These are phyloP conservation scores for Tholera decimalis DNA, from an alignment of 2,888 invertebrate genomes.

Conservation along the genomic window DNA sequence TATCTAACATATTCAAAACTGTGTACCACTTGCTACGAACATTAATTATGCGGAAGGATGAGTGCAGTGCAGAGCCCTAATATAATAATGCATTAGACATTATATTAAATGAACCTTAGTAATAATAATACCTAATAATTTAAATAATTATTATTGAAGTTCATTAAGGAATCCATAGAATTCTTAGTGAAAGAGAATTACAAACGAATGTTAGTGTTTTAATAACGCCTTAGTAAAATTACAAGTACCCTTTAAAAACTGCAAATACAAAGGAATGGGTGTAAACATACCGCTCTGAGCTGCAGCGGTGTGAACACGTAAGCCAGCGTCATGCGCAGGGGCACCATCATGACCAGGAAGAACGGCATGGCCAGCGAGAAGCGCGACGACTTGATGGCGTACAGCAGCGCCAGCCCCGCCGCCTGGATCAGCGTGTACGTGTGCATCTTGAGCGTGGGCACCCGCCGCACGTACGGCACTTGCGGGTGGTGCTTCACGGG, in stretches of 20 bases:
- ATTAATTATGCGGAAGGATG: no score
- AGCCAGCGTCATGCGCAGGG: slow-evolving; percentile 94
- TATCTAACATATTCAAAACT: no score
- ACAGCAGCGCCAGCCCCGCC: slow-evolving; percentile 94
- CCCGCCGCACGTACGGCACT: slow-evolving; percentile 96
- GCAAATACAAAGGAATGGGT: neutral
- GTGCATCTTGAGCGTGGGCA: slow-evolving; percentile 98
- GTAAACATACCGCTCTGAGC: slow-evolving; percentile 93
- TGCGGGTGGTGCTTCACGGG: slow-evolving; percentile 99
- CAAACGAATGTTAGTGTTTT: no score
- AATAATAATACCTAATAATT: no score
- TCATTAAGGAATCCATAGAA: no score
- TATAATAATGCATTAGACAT: no score
- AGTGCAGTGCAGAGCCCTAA: no score
- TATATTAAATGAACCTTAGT: no score
- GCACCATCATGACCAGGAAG: slow-evolving; percentile 97
- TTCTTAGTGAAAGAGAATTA: neutral
- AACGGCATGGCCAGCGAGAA: slow-evolving; percentile 98
- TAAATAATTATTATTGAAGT: no score
- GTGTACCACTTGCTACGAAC: no score
- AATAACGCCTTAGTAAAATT: no score
- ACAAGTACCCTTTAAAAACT: neutral
- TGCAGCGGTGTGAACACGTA: slow-evolving; percentile 95
- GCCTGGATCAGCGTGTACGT: slow-evolving; percentile 97
- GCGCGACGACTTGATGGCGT: slow-evolving; percentile 97